phyloP scores from a whole-genome alignment of 2,113 vertebrate genomes.

The Oreochromis spilurus region DNA sequence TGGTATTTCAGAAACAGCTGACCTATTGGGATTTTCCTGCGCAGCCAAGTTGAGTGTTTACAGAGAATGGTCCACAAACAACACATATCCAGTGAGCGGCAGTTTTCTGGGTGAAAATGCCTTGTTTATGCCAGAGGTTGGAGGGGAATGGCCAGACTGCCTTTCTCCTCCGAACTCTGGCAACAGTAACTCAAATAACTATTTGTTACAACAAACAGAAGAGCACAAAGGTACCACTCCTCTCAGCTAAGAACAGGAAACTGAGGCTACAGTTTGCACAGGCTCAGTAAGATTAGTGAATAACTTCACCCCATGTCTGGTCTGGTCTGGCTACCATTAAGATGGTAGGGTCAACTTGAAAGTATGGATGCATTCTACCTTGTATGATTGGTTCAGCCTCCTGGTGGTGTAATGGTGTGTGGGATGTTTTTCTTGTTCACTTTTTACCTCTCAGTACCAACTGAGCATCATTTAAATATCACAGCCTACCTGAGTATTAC shows the following conservation, averaged over 20 bases:
- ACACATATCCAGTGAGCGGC: neutral
- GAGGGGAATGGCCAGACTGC: neutral
- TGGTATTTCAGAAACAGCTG: neutral
- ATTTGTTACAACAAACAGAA: neutral
- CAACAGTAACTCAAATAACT: neutral
- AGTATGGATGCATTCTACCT: neutral
- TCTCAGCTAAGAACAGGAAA: neutral
- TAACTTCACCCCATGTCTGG: neutral
- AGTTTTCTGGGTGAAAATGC: neutral
- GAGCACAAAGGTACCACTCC: neutral
- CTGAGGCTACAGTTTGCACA: neutral
- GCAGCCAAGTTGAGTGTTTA: neutral
- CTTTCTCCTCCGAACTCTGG: neutral
- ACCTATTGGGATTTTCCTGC: neutral
- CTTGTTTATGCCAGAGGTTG: neutral
- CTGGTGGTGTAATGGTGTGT: neutral
- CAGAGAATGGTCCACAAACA: neutral
- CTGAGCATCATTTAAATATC: neutral
- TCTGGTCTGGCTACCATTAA: neutral
- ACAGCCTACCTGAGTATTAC: neutral
- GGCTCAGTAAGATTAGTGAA: neutral
- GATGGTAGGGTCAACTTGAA: neutral
- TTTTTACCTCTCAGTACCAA: neutral
- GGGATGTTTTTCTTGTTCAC: neutral
- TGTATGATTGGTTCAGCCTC: neutral